These are phyloP conservation scores for Mya arenaria DNA, from an alignment of 1,140 invertebrate species.

Conservation along the genomic window DNA sequence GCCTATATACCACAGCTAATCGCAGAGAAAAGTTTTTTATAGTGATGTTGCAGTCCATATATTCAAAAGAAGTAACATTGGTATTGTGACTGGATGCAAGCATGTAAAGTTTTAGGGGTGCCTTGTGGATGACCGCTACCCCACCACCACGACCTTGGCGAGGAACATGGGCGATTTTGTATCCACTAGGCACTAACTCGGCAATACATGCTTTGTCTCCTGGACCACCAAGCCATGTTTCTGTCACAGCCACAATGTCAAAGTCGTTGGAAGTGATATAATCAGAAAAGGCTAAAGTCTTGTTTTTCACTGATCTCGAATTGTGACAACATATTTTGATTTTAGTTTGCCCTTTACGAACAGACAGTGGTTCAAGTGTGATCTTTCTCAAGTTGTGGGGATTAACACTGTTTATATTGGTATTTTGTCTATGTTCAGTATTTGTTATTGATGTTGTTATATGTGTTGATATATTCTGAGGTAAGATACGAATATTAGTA, in stretches of 20 bases:
- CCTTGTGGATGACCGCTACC: conserved; percentile 25
- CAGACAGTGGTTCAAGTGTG: too few species aligned
- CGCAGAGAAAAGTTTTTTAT: neutral
- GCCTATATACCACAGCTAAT: conserved; percentile 26
- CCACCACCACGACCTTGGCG: neutral
- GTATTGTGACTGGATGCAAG: neutral
- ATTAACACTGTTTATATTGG: too few species aligned
- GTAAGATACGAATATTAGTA: too few species aligned
- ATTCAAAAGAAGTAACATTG: neutral
- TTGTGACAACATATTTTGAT: conserved; percentile 20
- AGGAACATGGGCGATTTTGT: conserved; percentile 1
- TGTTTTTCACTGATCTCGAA: conserved; percentile 21
- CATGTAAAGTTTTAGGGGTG: conserved; percentile 1
- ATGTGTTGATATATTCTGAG: too few species aligned
- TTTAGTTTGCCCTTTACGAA: conserved; percentile 17
- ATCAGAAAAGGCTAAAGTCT: conserved; percentile 27
- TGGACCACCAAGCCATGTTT: conserved; percentile 33
- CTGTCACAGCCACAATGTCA: conserved; percentile 14
- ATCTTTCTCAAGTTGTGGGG: too few species aligned
- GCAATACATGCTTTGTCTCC: conserved; percentile 24
- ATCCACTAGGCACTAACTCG: conserved; percentile 8
- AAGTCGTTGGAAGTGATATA: conserved; percentile 14
- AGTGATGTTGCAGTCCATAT: conserved; percentile 4
- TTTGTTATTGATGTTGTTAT: too few species aligned
- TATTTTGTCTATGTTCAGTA: too few species aligned